Conservation (phyloP, 2,797 vertebrate species). For the Amphiprion clarkii region DNA sequence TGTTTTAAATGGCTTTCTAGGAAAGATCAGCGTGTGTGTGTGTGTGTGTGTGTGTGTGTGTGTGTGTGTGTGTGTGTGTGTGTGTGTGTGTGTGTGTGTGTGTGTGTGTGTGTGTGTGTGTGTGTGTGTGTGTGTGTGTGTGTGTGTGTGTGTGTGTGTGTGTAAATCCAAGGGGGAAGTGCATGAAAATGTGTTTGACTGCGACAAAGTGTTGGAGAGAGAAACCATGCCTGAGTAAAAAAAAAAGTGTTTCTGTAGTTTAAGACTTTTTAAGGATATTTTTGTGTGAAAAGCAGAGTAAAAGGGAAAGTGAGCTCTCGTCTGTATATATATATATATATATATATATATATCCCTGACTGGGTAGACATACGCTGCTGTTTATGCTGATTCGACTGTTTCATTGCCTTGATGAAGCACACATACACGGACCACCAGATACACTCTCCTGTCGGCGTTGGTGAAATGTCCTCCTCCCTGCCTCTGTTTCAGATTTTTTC, state of each 20-base stretch:
- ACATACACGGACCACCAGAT: constrained; percentile 74
- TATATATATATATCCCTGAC: constrained; percentile 10
- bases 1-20: constrained; percentile 61
- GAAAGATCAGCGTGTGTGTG: constrained; percentile 40
- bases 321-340: constrained; percentile 13
- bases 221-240: constrained; percentile 34
- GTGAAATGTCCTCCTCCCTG: constrained; percentile 79
- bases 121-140: neutral
- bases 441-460: constrained; percentile 67
- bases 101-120: neutral
- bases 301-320: constrained; percentile 2
- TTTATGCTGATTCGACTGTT: constrained; percentile 83
- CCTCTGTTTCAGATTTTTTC: constrained; percentile 84
- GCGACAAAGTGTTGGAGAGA: constrained; percentile 52
- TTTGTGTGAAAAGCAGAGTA: constrained; percentile 4
- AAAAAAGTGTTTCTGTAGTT: constrained; percentile 33
- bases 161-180: constrained; percentile 15
- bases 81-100: constrained; percentile 2
- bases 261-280: constrained; percentile 27
- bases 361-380: constrained; percentile 46
- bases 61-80: constrained; percentile 7
- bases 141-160: constrained; percentile 7
- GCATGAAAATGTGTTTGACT: constrained; percentile 33
- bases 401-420: constrained; percentile 75
- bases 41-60: constrained; percentile 9